These are phyloP conservation scores for Sorex araneus DNA, from an alignment of 2,113 vertebrate genomes.

Conservation along the genomic window DNA sequence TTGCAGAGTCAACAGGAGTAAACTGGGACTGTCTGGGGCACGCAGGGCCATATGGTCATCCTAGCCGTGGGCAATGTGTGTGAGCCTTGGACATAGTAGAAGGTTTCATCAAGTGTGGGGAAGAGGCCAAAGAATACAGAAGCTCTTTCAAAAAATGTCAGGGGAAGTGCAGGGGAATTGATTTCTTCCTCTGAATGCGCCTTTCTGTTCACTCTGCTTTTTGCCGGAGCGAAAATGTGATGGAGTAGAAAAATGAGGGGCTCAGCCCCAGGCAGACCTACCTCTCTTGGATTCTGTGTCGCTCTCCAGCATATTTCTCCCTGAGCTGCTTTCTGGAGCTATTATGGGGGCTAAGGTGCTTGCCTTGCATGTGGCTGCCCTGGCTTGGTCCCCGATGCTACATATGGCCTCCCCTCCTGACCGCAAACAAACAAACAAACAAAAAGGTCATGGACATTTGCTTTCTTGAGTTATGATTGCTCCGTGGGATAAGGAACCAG, in stretches of 20 bases:
- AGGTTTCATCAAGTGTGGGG: constrained; percentile 1
- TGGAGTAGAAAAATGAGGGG: neutral
- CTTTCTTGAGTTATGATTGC: neutral
- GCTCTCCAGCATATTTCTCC: neutral
- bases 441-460: neutral
- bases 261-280: neutral
- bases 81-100: constrained; percentile 18
- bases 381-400: too few species aligned
- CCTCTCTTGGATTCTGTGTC: neutral
- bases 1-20: neutral
- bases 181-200: constrained; percentile 54
- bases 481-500: neutral
- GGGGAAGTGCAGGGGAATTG: neutral
- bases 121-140: constrained; percentile 23
- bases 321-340: neutral
- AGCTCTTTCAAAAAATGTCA: constrained; percentile 7
- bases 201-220: constrained; percentile 46
- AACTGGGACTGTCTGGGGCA: neutral
- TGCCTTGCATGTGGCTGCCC: too few species aligned
- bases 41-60: neutral
- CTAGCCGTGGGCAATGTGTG: neutral
- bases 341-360: too few species aligned
- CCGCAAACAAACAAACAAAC: too few species aligned
- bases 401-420: too few species aligned
- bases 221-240: constrained; percentile 2